These are phyloP conservation scores for Zaprionus africanus DNA, from an alignment of 1,140 invertebrate genomes.

Conservation along the genomic window DNA sequence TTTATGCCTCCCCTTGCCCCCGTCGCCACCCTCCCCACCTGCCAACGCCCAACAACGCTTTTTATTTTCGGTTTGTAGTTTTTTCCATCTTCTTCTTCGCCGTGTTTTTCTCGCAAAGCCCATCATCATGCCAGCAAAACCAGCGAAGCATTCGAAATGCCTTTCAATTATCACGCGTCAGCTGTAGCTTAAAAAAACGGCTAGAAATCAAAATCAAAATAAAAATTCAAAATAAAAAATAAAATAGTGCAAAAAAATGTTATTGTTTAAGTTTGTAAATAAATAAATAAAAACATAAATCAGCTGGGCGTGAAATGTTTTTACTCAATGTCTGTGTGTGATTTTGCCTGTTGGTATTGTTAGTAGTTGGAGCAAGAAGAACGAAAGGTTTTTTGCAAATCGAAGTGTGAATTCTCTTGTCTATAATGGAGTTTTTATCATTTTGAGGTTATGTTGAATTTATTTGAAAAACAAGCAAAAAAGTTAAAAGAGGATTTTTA, in stretches of 20 bases:
- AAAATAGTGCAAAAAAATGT: neutral
- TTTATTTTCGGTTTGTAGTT: neutral
- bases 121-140: slow-evolving; percentile 42
- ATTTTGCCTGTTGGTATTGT: slow-evolving; percentile 1
- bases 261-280: slow-evolving; percentile 24
- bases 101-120: neutral
- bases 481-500: no score
- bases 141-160: slow-evolving; percentile 65
- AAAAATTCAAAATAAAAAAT: slow-evolving; percentile 14
- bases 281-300: slow-evolving; percentile 61
- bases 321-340: slow-evolving; percentile 2
- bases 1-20: neutral
- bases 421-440: neutral
- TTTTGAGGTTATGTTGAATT: neutral
- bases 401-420: neutral
- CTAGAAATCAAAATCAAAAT: slow-evolving; percentile 11
- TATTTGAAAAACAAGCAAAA: neutral
- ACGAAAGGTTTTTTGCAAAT: neutral
- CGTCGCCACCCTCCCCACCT: neutral
- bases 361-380: slow-evolving; percentile 25
- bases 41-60: neutral
- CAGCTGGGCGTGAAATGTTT: slow-evolving; percentile 50
- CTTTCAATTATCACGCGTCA: slow-evolving; percentile 69
- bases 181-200: slow-evolving; percentile 9
- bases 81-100: neutral